Evolutionary conservation across 2,888 invertebrate genomes (phyloP).

Genomic region (Beris chalybata): DNA sequence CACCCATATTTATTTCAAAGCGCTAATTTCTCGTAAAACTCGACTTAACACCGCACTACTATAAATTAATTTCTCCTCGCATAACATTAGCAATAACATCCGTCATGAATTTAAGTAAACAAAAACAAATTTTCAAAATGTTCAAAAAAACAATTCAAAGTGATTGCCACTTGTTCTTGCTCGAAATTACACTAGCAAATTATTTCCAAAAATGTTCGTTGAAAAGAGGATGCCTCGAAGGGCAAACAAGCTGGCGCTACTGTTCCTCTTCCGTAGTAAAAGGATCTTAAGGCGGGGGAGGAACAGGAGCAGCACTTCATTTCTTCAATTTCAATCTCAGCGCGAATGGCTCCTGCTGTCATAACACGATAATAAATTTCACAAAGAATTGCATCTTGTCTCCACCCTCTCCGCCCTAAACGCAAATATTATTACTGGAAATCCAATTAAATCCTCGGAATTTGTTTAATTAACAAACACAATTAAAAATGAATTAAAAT

Average conservation of each 20-base stretch:
- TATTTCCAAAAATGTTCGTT: neutral
- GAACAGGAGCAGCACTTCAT: neutral
- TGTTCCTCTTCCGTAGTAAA: neutral
- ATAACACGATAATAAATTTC: slow-evolving; percentile 38
- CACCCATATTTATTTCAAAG: no score
- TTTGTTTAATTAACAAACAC: slow-evolving; percentile 41
- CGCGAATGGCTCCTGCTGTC: slow-evolving; percentile 32
- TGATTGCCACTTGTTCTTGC: slow-evolving; percentile 26
- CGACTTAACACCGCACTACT: no score
- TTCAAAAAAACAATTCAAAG: neutral
- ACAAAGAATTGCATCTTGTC: slow-evolving; percentile 31
- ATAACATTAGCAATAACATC: no score
- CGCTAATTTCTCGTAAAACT: no score
- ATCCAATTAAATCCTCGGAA: slow-evolving; percentile 40
- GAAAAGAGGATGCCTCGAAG: neutral
- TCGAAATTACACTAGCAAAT: neutral
- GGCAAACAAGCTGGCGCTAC: slow-evolving; percentile 7
- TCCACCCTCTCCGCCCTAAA: slow-evolving; percentile 14
- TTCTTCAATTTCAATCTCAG: slow-evolving; percentile 29
- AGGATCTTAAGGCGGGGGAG: neutral
- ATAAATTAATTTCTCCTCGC: no score
- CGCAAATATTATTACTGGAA: slow-evolving; percentile 40
- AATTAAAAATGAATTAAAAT: slow-evolving; percentile 40
- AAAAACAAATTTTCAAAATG: no score
- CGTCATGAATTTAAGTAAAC: no score